Evolutionary conservation across 2,797 vertebrate species (phyloP), one percentile per base, ranked within the genome.

Genomic region (Myotis planiceps): DNA sequence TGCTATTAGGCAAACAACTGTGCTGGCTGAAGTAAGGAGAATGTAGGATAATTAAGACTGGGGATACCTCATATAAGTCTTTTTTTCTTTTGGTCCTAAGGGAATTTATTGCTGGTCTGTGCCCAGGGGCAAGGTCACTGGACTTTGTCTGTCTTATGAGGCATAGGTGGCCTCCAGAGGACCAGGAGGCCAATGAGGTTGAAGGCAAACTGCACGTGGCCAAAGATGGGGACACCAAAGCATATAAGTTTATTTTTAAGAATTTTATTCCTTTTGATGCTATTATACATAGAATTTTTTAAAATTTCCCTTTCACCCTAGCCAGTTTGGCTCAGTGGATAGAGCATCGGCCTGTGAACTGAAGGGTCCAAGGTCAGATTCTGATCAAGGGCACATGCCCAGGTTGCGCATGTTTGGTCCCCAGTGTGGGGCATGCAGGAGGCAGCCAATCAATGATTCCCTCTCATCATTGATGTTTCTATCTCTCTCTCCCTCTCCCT

Each of bases 201-300:
- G 71, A 99, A 96, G 0, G 90, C 53, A 37, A 99, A 98, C 96
- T 99, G 99, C 87, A 99, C 98, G 0, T 98, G 25, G 27, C 99
- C 99, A 0, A 99, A 99, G 21, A 99, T 98, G 1, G 99, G 80
- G 27, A 99, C 97, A 0, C 99, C 99, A 0, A 99, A 99, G 71
- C 97, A 0, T 63, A 63, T 63, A 60, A 1, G 29, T n/a, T n/a
- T 63, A 63, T 80, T 58, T 27, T 55, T 55, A 49, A 83, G 8
- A 18, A 27, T 66, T 66, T 83, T 49, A 32, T 66, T 83, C 9
- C 29, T 25, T 49, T 65, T 65, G 42, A 65, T 13, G 13, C 29
- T 81, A 23, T 63, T 63, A 81, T 12, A 45, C 2, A 1, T 25
- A 29, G 19, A 23, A 65, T 82, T 29, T 47, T 79, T 58, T 15